Conservation (phyloP, 2,888 invertebrate species). For the Andrena marginata region DNA sequence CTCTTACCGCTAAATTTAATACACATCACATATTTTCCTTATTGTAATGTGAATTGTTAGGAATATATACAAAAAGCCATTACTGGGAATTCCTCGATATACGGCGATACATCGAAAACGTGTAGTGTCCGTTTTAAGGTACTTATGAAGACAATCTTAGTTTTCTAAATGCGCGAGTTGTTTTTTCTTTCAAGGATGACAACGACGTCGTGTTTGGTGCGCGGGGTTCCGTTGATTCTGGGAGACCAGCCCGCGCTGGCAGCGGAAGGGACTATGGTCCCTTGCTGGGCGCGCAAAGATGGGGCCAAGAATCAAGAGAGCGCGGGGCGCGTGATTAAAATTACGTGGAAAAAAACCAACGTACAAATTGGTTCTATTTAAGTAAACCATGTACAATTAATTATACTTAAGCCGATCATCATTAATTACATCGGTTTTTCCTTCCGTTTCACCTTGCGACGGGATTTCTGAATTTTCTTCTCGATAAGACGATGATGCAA, state of each 20-base stretch:
- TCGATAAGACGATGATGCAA: conserved; percentile 41
- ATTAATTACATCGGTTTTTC: conserved; percentile 16
- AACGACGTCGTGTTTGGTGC: neutral
- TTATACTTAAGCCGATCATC: conserved; percentile 43
- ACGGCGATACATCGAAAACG: conserved; percentile 76
- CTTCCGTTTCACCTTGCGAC: neutral
- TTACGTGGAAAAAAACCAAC: conserved; percentile 61
- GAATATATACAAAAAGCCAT: conserved; percentile 85
- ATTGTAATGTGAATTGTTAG: conserved; percentile 77
- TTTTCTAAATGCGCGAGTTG: conserved; percentile 64
- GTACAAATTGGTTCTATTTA: conserved; percentile 63
- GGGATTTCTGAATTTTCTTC: conserved; percentile 7
- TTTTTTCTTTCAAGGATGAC: conserved; percentile 20
- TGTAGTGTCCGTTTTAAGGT: conserved; percentile 73
- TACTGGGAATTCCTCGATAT: conserved; percentile 78
- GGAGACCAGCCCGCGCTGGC: too few relatives aligned
- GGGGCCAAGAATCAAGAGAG: conserved; percentile 15
- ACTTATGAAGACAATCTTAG: conserved; percentile 73
- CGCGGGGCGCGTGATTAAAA: conserved; percentile 57
- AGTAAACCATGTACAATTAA: conserved; percentile 56
- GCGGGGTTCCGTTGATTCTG: too few relatives aligned
- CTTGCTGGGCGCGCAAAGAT: too few relatives aligned
- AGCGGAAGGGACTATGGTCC: too few relatives aligned
- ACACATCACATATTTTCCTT: conserved; percentile 80
- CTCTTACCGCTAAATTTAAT: conserved; percentile 81